phyloP scores from a whole-genome alignment of 2,113 vertebrate species.

The Carassius carassius region DNA sequence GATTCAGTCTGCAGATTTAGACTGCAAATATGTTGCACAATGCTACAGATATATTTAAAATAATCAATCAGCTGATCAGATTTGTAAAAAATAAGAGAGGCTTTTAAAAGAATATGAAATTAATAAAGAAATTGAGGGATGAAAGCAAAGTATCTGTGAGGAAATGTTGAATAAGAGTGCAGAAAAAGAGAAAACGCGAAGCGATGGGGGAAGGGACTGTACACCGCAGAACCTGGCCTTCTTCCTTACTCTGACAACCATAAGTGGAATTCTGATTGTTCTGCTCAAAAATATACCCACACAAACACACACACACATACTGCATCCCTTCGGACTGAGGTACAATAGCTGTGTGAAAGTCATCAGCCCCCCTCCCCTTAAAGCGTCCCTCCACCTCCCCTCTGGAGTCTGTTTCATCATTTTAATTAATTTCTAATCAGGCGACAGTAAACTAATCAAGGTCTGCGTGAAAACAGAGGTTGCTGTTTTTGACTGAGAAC shows the following conservation, averaged over 20 bases:
- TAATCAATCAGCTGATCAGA: not conserved
- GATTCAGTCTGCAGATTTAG: not conserved
- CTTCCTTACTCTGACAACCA: constrained; percentile 41
- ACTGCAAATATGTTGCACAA: not conserved
- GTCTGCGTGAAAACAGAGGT: constrained; percentile 77
- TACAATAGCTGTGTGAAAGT: constrained; percentile 61
- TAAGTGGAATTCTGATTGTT: constrained; percentile 53
- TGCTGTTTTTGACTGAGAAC: constrained; percentile 69
- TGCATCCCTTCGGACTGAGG: constrained; percentile 57
- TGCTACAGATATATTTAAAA: not conserved
- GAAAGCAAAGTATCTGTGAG: constrained; percentile 14
- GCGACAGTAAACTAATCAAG: constrained; percentile 82
- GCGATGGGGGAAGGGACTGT: constrained; percentile 36
- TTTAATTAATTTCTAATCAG: constrained; percentile 86
- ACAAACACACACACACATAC: constrained; percentile 31
- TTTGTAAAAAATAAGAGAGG: not conserved
- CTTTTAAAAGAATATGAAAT: not conserved
- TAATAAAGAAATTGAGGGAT: not conserved
- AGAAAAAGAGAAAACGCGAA: constrained; percentile 21
- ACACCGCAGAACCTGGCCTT: constrained; percentile 23
- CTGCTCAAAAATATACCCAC: constrained; percentile 45
- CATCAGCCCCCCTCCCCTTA: constrained; percentile 56
- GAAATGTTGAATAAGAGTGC: not conserved
- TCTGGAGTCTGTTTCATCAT: constrained; percentile 79
- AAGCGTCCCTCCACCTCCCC: constrained; percentile 50